Evolutionary conservation across 2,113 vertebrate genomes (phyloP).

Genomic region (Amphilophus citrinellus): DNA sequence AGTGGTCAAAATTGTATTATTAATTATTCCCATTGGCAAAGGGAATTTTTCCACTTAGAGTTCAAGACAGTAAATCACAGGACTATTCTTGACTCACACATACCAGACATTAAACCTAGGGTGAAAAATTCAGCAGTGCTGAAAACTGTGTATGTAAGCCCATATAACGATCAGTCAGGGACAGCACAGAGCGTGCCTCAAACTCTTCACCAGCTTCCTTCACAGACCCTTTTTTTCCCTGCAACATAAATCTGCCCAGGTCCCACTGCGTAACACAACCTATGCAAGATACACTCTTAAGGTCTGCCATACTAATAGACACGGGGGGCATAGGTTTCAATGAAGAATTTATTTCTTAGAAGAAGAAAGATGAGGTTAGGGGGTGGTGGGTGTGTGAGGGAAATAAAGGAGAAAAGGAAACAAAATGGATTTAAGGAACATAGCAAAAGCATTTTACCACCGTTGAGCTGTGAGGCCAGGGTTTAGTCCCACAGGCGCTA

Average conservation of each 20-base stretch:
- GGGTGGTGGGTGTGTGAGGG: conserved; percentile 2
- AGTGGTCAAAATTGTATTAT: conserved; percentile 37
- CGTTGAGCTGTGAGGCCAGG: conserved; percentile 71
- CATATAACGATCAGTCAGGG: conserved; percentile 48
- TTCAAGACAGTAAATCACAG: conserved; percentile 71
- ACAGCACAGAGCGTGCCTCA: conserved; percentile 48
- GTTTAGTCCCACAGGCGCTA: conserved; percentile 82
- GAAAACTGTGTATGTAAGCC: conserved; percentile 50
- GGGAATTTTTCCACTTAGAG: conserved; percentile 65
- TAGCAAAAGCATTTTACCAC: conserved; percentile 77
- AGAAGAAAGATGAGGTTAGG: conserved; percentile 26
- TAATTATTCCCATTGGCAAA: conserved; percentile 55
- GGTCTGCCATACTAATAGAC: conserved; percentile 57
- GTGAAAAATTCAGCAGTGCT: conserved; percentile 67
- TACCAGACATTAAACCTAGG: conserved; percentile 76
- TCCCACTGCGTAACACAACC: conserved; percentile 63
- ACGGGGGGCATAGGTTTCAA: conserved; percentile 61
- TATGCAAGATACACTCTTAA: conserved; percentile 40
- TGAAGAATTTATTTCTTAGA: conserved; percentile 61
- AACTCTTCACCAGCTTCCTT: conserved; percentile 59
- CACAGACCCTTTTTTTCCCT: not conserved
- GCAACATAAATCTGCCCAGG: conserved; percentile 66
- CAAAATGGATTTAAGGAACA: conserved; percentile 75
- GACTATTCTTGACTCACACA: conserved; percentile 59
- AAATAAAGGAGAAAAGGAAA: conserved; percentile 49